phyloP scores from a whole-genome alignment of 2,113 vertebrate species.

The Xiphophorus hellerii region DNA sequence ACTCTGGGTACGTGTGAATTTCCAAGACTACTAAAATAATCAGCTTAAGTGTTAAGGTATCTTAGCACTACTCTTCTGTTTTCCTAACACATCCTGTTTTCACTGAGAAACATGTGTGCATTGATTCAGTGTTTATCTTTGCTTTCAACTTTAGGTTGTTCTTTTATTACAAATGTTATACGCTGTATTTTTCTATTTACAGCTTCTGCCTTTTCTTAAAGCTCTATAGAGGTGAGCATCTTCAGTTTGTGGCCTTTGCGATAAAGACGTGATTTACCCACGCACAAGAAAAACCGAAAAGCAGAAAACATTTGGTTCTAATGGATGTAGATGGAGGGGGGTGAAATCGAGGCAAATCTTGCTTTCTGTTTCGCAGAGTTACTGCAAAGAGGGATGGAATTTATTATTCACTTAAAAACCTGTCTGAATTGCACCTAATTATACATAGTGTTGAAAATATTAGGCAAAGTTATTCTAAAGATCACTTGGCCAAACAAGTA shows the following conservation, averaged over 20 bases:
- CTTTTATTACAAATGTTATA: neutral
- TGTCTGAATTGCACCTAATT: neutral
- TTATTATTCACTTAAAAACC: too few species aligned
- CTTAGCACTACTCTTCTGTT: slow-evolving; percentile 21
- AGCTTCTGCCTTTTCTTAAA: neutral
- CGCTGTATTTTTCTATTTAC: neutral
- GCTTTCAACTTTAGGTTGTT: neutral
- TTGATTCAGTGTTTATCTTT: neutral
- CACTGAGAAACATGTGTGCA: slow-evolving; percentile 3
- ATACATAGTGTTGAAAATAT: neutral
- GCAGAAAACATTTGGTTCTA: too few species aligned
- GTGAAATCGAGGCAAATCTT: neutral
- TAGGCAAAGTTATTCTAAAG: neutral
- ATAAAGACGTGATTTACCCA: neutral
- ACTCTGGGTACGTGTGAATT: slow-evolving; percentile 9
- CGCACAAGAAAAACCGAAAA: neutral
- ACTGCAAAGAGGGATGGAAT: neutral
- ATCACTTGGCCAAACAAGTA: neutral
- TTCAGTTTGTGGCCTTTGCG: neutral
- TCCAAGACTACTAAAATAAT: slow-evolving; percentile 1
- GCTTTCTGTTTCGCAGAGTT: neutral
- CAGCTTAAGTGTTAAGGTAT: neutral
- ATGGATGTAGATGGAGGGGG: too few species aligned
- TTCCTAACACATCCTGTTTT: slow-evolving; percentile 15
- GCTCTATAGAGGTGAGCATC: neutral